Evolutionary conservation across 2,113 vertebrate genomes (phyloP).

Genomic region (Seriola quinqueradiata): DNA sequence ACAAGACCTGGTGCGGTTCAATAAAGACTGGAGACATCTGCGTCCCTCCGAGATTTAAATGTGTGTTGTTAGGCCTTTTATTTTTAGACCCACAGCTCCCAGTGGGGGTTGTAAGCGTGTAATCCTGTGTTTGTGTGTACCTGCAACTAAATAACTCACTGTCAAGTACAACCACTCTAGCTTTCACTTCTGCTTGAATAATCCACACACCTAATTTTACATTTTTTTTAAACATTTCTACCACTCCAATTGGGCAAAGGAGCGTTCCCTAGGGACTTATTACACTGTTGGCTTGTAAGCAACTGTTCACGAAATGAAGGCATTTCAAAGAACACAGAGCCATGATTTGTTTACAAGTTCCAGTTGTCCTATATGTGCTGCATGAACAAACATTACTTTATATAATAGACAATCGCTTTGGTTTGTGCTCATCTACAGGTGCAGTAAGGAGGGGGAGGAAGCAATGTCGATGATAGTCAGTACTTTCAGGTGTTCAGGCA

Average conservation of each 20-base stretch:
- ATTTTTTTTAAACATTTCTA: conserved; percentile 55
- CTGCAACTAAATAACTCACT: conserved; percentile 84
- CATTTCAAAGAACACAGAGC: conserved; percentile 67
- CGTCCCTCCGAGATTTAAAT: conserved; percentile 82
- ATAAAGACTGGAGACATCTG: conserved; percentile 84
- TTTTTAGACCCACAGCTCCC: conserved; percentile 85
- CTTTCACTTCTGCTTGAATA: conserved; percentile 76
- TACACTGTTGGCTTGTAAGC: conserved; percentile 67
- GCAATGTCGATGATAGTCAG: conserved; percentile 2
- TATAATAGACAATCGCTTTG: conserved; percentile 27
- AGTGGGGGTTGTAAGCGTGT: conserved; percentile 82
- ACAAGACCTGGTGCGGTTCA: conserved; percentile 77
- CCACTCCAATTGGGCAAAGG: conserved; percentile 56
- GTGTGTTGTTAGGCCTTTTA: conserved; percentile 86
- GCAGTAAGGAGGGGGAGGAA: not conserved
- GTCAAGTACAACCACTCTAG: conserved; percentile 76
- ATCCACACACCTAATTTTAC: conserved; percentile 75
- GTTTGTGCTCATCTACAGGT: conserved; percentile 32
- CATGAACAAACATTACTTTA: conserved; percentile 52
- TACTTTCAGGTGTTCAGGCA: not conserved
- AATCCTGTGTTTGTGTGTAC: conserved; percentile 82
- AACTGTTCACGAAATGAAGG: conserved; percentile 73
- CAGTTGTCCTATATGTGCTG: conserved; percentile 52
- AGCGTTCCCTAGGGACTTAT: conserved; percentile 64
- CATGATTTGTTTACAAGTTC: conserved; percentile 71